These are phyloP conservation scores for Gnathonemus echidnorhynchus DNA, from an alignment of 2,113 vertebrate genomes.

Conservation along the genomic window DNA sequence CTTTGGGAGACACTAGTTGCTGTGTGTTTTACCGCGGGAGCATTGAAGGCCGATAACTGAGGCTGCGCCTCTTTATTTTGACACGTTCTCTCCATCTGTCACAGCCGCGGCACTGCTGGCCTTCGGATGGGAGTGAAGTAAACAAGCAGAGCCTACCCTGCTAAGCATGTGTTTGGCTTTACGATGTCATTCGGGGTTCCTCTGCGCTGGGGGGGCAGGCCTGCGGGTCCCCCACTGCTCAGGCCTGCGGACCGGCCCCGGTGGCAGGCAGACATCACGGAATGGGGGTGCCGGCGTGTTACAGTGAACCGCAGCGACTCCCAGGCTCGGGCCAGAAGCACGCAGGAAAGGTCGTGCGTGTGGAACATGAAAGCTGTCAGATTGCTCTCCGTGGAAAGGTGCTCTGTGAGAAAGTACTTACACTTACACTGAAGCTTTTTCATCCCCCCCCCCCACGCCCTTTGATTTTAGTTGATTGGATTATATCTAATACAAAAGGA, in stretches of 20 bases:
- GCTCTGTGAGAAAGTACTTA: slow-evolving; percentile 10
- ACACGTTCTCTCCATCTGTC: background rate
- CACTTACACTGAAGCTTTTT: background rate
- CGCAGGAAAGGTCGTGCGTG: background rate
- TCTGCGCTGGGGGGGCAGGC: background rate
- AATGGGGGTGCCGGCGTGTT: background rate
- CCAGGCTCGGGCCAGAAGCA: background rate
- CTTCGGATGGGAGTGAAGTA: background rate
- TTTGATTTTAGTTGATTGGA: slow-evolving; percentile 20
- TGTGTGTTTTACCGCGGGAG: background rate
- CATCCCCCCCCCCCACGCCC: background rate
- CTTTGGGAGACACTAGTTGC: background rate
- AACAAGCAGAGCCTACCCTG: background rate
- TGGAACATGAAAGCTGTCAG: slow-evolving; percentile 7
- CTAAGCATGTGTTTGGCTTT: background rate
- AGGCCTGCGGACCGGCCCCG: background rate
- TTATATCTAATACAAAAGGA: slow-evolving; percentile 13
- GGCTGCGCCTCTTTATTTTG: background rate
- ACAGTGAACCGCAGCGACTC: too few species aligned
- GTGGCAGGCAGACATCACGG: background rate
- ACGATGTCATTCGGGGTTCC: background rate
- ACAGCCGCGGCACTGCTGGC: background rate
- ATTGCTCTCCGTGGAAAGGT: slow-evolving; percentile 8
- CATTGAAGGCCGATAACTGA: background rate
- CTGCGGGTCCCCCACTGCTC: background rate